A percentile compares a stretch with the other conserved stretches of the same genome.
Evolutionary conservation across 2,797 vertebrate species (phyloP).

Genomic region (Anguilla marmorata): DNA sequence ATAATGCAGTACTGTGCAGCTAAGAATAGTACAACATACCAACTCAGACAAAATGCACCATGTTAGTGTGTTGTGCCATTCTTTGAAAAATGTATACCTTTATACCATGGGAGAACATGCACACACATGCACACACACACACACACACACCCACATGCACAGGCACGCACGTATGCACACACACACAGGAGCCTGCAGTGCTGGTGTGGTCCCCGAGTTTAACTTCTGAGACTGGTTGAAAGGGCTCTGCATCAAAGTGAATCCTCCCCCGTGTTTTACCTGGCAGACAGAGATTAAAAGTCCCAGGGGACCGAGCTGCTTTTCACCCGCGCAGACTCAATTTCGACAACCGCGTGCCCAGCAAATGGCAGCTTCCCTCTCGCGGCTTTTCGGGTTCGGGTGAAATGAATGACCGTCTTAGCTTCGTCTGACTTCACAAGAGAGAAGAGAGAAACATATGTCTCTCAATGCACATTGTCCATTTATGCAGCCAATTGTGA

Average conservation of each 20-base stretch:
- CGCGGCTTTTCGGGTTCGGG: constrained; percentile 15
- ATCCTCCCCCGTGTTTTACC: constrained; percentile 18
- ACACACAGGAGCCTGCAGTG: neutral
- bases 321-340: constrained; percentile 9
- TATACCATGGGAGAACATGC: neutral
- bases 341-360: neutral
- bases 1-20: neutral
- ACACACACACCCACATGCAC: constrained; percentile 29
- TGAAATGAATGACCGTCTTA: neutral
- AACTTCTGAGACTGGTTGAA: neutral
- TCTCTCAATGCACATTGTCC: neutral
- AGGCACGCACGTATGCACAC: neutral
- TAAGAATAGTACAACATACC: neutral
- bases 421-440: neutral
- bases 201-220: constrained; percentile 4
- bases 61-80: neutral
- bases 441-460: neutral
- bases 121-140: constrained; percentile 22
- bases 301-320: constrained; percentile 7
- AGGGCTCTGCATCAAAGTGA: neutral
- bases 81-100: neutral
- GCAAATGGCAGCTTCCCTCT: neutral
- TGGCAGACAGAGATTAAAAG: constrained; percentile 32
- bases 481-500: neutral
- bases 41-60: neutral